Conservation (phyloP, 2,113 vertebrate genomes). For the Brevimyrus niger region DNA sequence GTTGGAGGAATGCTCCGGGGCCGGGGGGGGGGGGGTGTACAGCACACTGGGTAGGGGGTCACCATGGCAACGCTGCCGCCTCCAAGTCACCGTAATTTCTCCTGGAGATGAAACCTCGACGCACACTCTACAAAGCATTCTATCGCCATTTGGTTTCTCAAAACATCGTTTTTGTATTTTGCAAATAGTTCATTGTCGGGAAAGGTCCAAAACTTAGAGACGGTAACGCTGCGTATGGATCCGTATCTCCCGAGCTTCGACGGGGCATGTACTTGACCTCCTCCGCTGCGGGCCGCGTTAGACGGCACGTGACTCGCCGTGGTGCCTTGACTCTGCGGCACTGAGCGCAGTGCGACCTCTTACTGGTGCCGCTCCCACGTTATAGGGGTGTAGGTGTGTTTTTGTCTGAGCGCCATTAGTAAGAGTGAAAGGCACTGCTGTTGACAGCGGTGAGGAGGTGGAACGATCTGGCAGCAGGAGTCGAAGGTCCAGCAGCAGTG, state of each 20-base stretch:
- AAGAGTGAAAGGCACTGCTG: conserved; percentile 28
- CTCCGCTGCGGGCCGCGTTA: background rate
- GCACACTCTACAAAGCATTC: background rate
- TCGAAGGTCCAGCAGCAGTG: background rate
- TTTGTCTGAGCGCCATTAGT: background rate
- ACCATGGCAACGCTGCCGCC: conserved; percentile 24
- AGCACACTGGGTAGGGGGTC: conserved; percentile 39
- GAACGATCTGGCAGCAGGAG: background rate
- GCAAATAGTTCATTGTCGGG: background rate
- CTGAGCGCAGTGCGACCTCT: background rate
- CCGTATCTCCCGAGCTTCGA: background rate
- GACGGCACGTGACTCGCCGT: background rate
- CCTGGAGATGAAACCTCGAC: background rate
- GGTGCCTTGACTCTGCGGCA: background rate
- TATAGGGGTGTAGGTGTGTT: background rate
- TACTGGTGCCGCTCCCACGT: background rate
- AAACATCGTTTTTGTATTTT: background rate
- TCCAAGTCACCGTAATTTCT: background rate
- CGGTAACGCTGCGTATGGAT: background rate
- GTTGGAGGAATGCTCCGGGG: conserved; percentile 22
- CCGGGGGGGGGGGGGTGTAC: conserved; percentile 46
- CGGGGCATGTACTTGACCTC: background rate
- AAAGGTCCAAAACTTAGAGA: conserved; percentile 1
- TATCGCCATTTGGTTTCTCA: background rate
- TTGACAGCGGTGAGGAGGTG: background rate